Evolutionary conservation across 2,113 vertebrate species (phyloP).

Genomic region (Eidolon helvum): DNA sequence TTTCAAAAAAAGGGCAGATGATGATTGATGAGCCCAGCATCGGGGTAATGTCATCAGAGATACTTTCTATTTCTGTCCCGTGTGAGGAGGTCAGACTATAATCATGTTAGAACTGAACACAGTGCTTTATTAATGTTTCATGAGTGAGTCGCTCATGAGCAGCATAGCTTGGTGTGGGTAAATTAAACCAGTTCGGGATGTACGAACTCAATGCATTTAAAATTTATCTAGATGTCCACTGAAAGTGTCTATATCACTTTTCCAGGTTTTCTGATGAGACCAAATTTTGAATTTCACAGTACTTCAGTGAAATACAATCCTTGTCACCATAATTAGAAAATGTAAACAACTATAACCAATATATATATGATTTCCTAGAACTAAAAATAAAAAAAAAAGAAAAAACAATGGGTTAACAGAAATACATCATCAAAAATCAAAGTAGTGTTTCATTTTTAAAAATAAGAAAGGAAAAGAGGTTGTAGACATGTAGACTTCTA

Average conservation of each 20-base stretch:
- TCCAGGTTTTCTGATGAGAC: conserved; percentile 41
- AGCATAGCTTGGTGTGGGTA: conserved; percentile 74
- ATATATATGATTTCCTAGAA: background rate
- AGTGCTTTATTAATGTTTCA: conserved; percentile 91
- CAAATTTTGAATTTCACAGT: conserved; percentile 68
- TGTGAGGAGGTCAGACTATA: conserved; percentile 88
- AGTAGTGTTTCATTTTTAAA: background rate
- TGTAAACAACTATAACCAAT: background rate
- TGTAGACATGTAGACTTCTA: background rate
- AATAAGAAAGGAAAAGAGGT: background rate
- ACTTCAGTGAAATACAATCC: conserved; percentile 32
- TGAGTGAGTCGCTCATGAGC: conserved; percentile 85
- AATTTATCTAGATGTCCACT: conserved; percentile 64
- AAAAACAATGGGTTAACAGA: background rate
- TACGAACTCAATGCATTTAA: conserved; percentile 55
- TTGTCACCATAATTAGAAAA: background rate
- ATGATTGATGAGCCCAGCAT: conserved; percentile 92
- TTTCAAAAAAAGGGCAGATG: conserved; percentile 80
- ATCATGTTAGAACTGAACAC: conserved; percentile 90
- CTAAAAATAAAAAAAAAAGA: background rate
- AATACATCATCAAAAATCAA: background rate
- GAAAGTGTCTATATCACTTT: conserved; percentile 54
- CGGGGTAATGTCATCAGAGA: conserved; percentile 91
- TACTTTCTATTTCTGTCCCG: conserved; percentile 88
- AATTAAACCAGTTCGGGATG: conserved; percentile 76